Conservation (phyloP, 2,888 invertebrate genomes). For the Gymnosoma rotundatum region DNA sequence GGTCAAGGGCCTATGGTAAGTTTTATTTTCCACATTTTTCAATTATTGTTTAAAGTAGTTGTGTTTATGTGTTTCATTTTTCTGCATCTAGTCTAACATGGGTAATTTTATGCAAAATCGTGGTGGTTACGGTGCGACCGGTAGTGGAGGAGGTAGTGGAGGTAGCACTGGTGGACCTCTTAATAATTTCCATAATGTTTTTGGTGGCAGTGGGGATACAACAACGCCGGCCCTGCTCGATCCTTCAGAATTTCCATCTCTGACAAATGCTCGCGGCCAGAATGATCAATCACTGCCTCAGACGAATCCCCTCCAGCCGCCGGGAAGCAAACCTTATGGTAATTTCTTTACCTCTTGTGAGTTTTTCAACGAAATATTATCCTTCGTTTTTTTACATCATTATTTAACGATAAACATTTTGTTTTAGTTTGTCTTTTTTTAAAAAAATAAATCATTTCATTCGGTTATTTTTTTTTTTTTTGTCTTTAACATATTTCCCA, state of each 20-base stretch:
- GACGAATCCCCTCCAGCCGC: slow-evolving; percentile 92
- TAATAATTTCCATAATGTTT: slow-evolving; percentile 91
- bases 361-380: slow-evolving; percentile 79
- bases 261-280: slow-evolving; percentile 91
- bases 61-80: background rate
- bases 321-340: slow-evolving; percentile 96
- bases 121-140: slow-evolving; percentile 85
- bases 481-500: too few relatives aligned
- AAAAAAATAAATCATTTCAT: slow-evolving; percentile 35
- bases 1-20: slow-evolving; percentile 82
- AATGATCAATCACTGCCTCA: slow-evolving; percentile 90
- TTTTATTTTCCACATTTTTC: slow-evolving; percentile 5
- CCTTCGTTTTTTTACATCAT: slow-evolving; percentile 68
- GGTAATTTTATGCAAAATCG: slow-evolving; percentile 85
- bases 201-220: slow-evolving; percentile 89
- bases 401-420: slow-evolving; percentile 62
- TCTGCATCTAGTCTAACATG: slow-evolving; percentile 84
- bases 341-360: slow-evolving; percentile 83
- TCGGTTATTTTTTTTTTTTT: background rate
- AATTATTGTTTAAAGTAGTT: background rate
- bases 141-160: slow-evolving; percentile 84
- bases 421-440: slow-evolving; percentile 71
- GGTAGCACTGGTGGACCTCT: slow-evolving; percentile 85
- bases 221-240: slow-evolving; percentile 94
- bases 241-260: slow-evolving; percentile 95